Base-by-base conservation (phyloP, 2,888 invertebrate genomes). In the Synergus itoensis region DNA sequence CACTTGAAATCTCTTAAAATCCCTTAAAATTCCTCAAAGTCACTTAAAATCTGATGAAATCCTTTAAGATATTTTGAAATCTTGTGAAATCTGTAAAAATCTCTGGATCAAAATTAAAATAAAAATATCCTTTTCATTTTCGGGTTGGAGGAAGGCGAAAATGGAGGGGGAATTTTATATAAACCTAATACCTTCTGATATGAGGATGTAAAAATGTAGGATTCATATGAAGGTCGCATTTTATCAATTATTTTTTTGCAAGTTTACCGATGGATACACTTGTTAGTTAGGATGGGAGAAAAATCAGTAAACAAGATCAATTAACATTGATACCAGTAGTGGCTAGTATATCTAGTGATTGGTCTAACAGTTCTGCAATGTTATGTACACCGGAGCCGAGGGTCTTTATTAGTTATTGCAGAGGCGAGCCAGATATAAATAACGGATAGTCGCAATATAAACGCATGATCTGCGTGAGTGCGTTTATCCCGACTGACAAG, bases 401-500 rank as follows among this genome's bases (percentile, higher is more conserved):
- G 65, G 9, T n/a, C 41, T 65, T 43, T 65, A 41, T 65, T 65
- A 65, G 41, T 18, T 65, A 18, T 18, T 65, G 40, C 41, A 41
- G 41, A 65, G 65, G 65, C 41, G 41, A 65, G 41, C 18, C 40
- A 43, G 41, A 43, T 65, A 65, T 65, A 65, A 65, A 65, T 65
- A 65, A 65, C 9, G 40, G n/a, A 65, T 41, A 65, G 16, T 41
- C 40, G 21, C 41, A 65, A 65, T 18, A 65, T 65, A 43, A 65
- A 65, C 40, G 65, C 41, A 65, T 41, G 41, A 41, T 65, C 57
- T 57, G 57, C 57, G 57, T 57, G 18, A 57, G 9, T 64, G 64
- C 40, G 41, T 65, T 65, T 41, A 65, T 65, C n/a, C 41, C 82
- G 84, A 79, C 86, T 84, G 87, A 87, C 87, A 86, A 86, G 86